A percentile compares a stretch with the other conserved stretches of the same genome.
Conservation (phyloP, 2,888 invertebrate species). For the Epicampocera succincta region DNA sequence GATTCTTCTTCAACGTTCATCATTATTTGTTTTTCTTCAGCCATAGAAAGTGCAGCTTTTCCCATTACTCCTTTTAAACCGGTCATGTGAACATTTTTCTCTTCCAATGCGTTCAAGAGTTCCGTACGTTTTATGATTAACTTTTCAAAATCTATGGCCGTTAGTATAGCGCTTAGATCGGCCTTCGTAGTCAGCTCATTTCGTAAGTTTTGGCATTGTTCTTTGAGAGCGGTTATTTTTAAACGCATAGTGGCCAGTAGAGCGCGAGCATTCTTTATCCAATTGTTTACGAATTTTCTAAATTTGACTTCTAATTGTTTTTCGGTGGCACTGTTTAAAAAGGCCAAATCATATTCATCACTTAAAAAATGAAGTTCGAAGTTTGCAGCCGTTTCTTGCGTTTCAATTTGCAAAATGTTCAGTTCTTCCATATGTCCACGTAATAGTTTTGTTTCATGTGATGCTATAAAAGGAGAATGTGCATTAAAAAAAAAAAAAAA, state of each 20-base stretch:
- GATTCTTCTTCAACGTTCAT: slow-evolving; percentile 80
- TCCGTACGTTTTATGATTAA: slow-evolving; percentile 83
- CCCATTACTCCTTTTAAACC: slow-evolving; percentile 83
- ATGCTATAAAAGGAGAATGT: slow-evolving; percentile 69
- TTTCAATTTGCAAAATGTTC: slow-evolving; percentile 82
- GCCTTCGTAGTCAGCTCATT: slow-evolving; percentile 80
- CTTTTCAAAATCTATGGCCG: slow-evolving; percentile 84
- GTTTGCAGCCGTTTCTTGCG: slow-evolving; percentile 80
- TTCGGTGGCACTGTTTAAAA: slow-evolving; percentile 76
- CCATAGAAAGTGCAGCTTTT: slow-evolving; percentile 82
- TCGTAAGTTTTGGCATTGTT: slow-evolving; percentile 81
- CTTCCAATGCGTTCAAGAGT: slow-evolving; percentile 82
- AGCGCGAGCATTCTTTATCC: slow-evolving; percentile 82
- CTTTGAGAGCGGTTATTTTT: slow-evolving; percentile 82
- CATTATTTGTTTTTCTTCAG: slow-evolving; percentile 82
- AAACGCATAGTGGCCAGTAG: slow-evolving; percentile 83
- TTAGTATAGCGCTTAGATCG: slow-evolving; percentile 83
- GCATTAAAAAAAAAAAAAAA: neutral
- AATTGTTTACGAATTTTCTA: slow-evolving; percentile 83
- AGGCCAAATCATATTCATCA: slow-evolving; percentile 74
- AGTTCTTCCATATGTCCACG: slow-evolving; percentile 83
- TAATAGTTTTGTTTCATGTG: slow-evolving; percentile 77
- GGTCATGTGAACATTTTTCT: slow-evolving; percentile 82
- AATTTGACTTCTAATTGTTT: slow-evolving; percentile 78
- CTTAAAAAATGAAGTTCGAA: slow-evolving; percentile 80